phyloP scores from a whole-genome alignment of 2,113 vertebrate genomes.

The Myodes glareolus region DNA sequence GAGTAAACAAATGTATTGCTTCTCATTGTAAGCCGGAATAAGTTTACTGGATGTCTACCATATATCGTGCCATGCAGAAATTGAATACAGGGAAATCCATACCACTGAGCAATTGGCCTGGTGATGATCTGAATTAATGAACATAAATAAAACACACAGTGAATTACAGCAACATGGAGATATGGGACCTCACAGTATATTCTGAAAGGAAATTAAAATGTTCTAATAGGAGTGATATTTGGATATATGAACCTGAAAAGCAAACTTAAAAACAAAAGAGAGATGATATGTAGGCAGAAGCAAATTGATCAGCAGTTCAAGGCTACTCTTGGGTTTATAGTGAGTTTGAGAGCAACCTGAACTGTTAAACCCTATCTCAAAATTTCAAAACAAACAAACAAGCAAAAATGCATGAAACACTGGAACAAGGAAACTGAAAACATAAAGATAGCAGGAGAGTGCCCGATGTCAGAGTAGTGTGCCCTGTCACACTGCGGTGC shows the following conservation, averaged over 20 bases:
- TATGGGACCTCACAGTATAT: background rate
- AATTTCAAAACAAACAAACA: background rate
- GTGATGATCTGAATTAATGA: background rate
- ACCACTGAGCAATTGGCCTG: background rate
- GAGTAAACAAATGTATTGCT: background rate
- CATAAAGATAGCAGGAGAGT: background rate
- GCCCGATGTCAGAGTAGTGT: rapidly evolving
- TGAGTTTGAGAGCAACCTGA: background rate
- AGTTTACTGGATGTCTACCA: background rate
- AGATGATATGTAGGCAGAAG: background rate
- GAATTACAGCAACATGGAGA: background rate
- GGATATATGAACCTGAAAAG: background rate
- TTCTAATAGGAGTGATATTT: background rate
- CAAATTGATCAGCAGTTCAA: background rate
- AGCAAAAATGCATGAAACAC: background rate
- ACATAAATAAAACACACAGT: background rate
- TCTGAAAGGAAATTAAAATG: background rate
- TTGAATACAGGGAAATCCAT: background rate
- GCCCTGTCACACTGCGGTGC: too few relatives aligned
- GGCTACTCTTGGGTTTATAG: too few relatives aligned
- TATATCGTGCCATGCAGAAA: background rate
- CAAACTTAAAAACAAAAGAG: background rate
- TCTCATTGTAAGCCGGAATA: background rate
- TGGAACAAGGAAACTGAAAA: background rate
- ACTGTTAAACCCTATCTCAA: background rate